phyloP scores from a whole-genome alignment of 2,888 invertebrate species.

The Neoscelio sp. region DNA sequence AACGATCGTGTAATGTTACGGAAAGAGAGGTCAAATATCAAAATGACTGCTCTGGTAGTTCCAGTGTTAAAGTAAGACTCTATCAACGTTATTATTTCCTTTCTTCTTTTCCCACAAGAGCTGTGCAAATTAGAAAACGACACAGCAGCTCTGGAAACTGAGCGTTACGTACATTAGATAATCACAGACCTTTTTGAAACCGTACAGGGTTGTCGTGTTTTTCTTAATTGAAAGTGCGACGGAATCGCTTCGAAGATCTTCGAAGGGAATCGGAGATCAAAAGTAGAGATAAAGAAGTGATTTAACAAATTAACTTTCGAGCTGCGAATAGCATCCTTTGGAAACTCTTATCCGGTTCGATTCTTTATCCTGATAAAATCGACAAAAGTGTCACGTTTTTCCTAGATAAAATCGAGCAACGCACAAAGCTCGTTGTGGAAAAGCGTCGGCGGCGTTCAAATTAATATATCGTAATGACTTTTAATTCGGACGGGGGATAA shows the following conservation, averaged over 20 bases:
- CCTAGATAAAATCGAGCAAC: neutral
- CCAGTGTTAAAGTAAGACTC: too few relatives aligned
- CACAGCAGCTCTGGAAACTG: too few relatives aligned
- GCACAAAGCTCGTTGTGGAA: neutral
- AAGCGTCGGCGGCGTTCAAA: neutral
- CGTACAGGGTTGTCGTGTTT: conserved; percentile 6
- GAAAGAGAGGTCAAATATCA: too few relatives aligned
- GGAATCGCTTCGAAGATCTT: conserved; percentile 20
- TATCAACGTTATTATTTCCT: too few relatives aligned
- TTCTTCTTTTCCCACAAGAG: too few relatives aligned
- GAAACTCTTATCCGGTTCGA: conserved; percentile 1
- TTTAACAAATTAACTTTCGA: conserved; percentile 32
- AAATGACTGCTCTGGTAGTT: too few relatives aligned
- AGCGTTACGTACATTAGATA: too few relatives aligned
- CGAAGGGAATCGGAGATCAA: conserved; percentile 4
- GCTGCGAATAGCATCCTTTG: conserved; percentile 2
- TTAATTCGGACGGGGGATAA: too few relatives aligned
- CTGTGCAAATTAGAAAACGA: too few relatives aligned
- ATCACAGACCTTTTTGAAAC: too few relatives aligned
- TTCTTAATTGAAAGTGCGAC: conserved; percentile 25
- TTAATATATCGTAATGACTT: too few relatives aligned
- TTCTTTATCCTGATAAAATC: neutral
- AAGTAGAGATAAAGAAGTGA: conserved; percentile 20
- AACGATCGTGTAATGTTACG: too few relatives aligned
- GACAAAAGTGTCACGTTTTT: conserved; percentile 6